Percentiles rank a stretch among this genome's conserved stretches.
Evolutionary conservation across 2,888 invertebrate genomes (phyloP).

Genomic region (Deilephila elpenor): DNA sequence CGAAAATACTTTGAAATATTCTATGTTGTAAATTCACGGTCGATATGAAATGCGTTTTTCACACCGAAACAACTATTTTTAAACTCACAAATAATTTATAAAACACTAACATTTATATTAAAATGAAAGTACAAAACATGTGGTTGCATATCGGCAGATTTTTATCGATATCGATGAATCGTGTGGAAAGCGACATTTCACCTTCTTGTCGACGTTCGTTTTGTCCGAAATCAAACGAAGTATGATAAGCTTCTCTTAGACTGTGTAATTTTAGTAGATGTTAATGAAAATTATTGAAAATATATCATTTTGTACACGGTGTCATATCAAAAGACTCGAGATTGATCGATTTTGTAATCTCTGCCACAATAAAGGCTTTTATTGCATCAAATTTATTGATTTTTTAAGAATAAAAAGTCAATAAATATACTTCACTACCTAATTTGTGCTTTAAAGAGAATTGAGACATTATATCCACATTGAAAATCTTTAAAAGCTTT

Average conservation of each 20-base stretch:
- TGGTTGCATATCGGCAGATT: constrained; percentile 4
- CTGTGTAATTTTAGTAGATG: constrained; percentile 60
- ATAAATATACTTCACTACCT: too few relatives aligned
- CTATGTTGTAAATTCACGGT: not conserved
- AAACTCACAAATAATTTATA: not conserved
- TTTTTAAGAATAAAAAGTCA: too few relatives aligned
- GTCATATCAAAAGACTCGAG: constrained; percentile 17
- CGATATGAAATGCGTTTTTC: not conserved
- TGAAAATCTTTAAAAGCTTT: too few relatives aligned
- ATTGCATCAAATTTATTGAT: not conserved
- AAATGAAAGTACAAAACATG: constrained; percentile 12
- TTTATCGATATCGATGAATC: not conserved
- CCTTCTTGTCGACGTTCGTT: not conserved
- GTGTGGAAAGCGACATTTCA: constrained; percentile 9
- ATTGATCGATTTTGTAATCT: not conserved
- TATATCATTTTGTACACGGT: constrained; percentile 14
- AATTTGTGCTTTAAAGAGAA: too few relatives aligned
- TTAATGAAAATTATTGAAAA: constrained; percentile 12
- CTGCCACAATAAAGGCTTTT: not conserved
- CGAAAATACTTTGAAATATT: not conserved
- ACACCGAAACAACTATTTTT: not conserved
- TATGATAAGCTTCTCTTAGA: constrained; percentile 63
- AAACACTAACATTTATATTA: constrained; percentile 8
- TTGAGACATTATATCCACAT: too few relatives aligned
- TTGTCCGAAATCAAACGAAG: constrained; percentile 40